Percentiles rank a stretch among this genome's conserved stretches.
Conservation (phyloP, 2,888 invertebrate species). For the Nezara viridula region DNA sequence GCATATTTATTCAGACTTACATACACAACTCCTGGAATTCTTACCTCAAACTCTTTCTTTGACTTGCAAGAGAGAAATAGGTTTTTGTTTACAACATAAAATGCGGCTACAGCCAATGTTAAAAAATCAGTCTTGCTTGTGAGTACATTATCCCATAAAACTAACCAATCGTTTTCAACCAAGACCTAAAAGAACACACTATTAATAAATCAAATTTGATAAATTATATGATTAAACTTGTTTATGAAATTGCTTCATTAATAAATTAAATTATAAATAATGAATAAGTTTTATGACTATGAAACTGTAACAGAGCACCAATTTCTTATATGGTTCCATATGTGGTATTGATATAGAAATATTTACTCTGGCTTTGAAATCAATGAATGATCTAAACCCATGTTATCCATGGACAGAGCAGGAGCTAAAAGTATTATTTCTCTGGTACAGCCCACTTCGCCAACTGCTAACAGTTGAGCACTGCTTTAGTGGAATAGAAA, state of each 20-base stretch:
- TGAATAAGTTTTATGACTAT: neutral
- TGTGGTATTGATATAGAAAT: neutral
- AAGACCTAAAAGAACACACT: neutral
- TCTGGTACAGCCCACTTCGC: no score
- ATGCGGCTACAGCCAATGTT: neutral
- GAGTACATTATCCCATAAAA: slow-evolving; percentile 13
- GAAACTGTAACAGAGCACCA: neutral
- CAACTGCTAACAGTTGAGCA: no score
- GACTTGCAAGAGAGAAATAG: neutral
- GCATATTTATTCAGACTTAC: neutral
- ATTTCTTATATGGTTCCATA: neutral
- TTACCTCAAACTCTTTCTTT: slow-evolving; percentile 6
- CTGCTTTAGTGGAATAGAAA: no score
- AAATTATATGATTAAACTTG: neutral
- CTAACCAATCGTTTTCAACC: slow-evolving; percentile 18
- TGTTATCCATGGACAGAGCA: no score
- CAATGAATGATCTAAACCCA: no score
- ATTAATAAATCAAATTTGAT: neutral
- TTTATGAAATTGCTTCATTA: neutral
- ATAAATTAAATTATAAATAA: neutral
- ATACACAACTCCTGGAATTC: neutral
- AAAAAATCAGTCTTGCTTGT: slow-evolving; percentile 3
- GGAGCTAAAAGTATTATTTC: no score
- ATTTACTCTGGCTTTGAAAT: no score
- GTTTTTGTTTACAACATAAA: neutral